Evolutionary conservation across 1,140 invertebrate species (phyloP).

Genomic region (Trichoplusia ni): DNA sequence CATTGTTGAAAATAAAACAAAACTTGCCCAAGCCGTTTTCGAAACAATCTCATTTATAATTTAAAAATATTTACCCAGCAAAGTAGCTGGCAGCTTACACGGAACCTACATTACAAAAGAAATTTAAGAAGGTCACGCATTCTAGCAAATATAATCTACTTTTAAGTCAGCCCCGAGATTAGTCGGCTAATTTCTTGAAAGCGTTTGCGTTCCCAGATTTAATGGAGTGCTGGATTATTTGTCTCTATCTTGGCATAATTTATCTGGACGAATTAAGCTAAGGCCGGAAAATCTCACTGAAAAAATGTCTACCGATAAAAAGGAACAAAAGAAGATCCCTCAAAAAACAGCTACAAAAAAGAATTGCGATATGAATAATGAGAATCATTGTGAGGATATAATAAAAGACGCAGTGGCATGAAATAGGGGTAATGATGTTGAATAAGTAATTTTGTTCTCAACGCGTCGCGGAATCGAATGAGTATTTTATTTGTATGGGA

Average conservation of each 20-base stretch:
- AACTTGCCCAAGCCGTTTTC: no score
- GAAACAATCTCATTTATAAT: not conserved
- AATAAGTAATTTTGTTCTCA: constrained; percentile 32
- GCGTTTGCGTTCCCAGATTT: constrained; percentile 54
- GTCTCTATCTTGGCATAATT: constrained; percentile 62
- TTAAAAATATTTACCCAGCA: not conserved
- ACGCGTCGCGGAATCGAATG: constrained; percentile 4
- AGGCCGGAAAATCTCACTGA: constrained; percentile 41
- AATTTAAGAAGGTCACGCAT: constrained; percentile 39
- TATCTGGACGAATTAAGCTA: constrained; percentile 58
- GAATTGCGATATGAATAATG: constrained; percentile 54
- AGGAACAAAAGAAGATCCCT: constrained; percentile 37
- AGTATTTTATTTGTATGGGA: not conserved
- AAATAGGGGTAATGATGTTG: constrained; percentile 44
- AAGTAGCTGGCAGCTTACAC: constrained; percentile 8
- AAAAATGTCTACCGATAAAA: constrained; percentile 57
- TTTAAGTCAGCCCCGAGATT: constrained; percentile 46
- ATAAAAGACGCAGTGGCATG: constrained; percentile 39
- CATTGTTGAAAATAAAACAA: no score
- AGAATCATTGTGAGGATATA: constrained; percentile 55
- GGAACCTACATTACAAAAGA: constrained; percentile 24
- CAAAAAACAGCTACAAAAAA: constrained; percentile 41
- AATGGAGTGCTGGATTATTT: constrained; percentile 65
- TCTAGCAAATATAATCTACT: constrained; percentile 41
- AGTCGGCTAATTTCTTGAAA: constrained; percentile 63